Percentiles rank a stretch among this genome's conserved stretches.
Evolutionary conservation across 2,797 vertebrate species (phyloP).

Genomic region (Anableps anableps): DNA sequence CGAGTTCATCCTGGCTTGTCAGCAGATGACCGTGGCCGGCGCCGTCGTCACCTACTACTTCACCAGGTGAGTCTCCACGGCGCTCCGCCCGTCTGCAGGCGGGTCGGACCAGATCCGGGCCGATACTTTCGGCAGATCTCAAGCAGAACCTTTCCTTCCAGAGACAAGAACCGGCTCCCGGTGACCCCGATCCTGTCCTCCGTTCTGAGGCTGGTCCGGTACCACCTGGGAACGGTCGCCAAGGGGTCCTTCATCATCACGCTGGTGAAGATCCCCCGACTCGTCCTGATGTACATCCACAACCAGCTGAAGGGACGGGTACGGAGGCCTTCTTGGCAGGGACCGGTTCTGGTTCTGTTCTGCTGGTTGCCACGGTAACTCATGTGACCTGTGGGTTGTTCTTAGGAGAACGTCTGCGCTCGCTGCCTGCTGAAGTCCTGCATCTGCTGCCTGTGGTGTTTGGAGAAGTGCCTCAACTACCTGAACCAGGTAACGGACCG

Average conservation of each 20-base stretch:
- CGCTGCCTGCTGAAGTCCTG: slow-evolving; percentile 94
- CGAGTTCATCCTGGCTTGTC: slow-evolving; percentile 96
- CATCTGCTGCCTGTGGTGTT: slow-evolving; percentile 98
- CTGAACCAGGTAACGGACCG: slow-evolving; percentile 91
- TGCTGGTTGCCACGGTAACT: not conserved
- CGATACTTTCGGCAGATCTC: too few species aligned
- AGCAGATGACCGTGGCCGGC: slow-evolving; percentile 98
- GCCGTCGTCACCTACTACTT: slow-evolving; percentile 99
- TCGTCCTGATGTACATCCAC: slow-evolving; percentile 96
- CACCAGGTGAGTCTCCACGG: slow-evolving; percentile 82
- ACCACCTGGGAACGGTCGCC: slow-evolving; percentile 95
- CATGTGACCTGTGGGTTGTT: not conserved
- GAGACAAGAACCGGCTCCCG: slow-evolving; percentile 93
- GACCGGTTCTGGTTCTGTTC: not conserved
- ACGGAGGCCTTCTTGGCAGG: slow-evolving; percentile 12
- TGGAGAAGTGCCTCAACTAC: slow-evolving; percentile 99
- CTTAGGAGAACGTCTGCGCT: slow-evolving; percentile 93
- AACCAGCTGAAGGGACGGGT: slow-evolving; percentile 98
- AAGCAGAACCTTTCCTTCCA: slow-evolving; percentile 58
- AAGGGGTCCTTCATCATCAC: slow-evolving; percentile 99
- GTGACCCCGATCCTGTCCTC: slow-evolving; percentile 96
- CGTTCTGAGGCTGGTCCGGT: slow-evolving; percentile 90
- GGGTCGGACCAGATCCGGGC: not conserved
- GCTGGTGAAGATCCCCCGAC: slow-evolving; percentile 94
- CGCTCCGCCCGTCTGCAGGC: too few species aligned